phyloP scores from a whole-genome alignment of 2,113 vertebrate genomes.

The Melanostigma gelatinosum region DNA sequence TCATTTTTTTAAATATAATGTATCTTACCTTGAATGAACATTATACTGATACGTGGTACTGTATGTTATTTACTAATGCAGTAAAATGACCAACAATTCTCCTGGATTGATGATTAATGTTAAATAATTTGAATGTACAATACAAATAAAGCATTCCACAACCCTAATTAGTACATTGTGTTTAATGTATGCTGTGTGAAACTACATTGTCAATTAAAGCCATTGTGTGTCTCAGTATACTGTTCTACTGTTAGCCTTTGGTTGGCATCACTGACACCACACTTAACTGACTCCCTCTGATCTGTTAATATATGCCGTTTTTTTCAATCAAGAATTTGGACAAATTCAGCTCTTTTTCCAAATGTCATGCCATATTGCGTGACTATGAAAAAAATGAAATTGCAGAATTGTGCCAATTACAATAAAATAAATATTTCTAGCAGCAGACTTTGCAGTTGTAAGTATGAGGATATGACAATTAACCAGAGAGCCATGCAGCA shows the following conservation, averaged over 20 bases:
- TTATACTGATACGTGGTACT: not conserved
- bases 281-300: not conserved
- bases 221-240: not conserved
- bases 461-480: conserved; percentile 28
- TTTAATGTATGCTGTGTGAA: not conserved
- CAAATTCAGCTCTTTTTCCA: not conserved
- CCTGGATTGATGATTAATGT: not conserved
- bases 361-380: not conserved
- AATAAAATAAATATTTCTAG: not conserved
- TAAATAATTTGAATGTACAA: not conserved
- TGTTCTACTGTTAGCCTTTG: not conserved
- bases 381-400: not conserved
- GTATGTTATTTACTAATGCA: not conserved
- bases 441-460: conserved; percentile 10
- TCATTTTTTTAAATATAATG: not conserved
- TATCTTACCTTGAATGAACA: not conserved
- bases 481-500: conserved; percentile 34
- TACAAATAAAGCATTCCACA: not conserved
- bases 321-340: not conserved
- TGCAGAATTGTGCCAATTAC: not conserved
- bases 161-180: not conserved
- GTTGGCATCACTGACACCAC: not conserved
- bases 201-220: not conserved
- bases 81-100: not conserved
- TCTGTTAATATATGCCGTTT: not conserved